Evolutionary conservation across 2,797 vertebrate genomes (phyloP).

Genomic region (Halcyon leucocephala): DNA sequence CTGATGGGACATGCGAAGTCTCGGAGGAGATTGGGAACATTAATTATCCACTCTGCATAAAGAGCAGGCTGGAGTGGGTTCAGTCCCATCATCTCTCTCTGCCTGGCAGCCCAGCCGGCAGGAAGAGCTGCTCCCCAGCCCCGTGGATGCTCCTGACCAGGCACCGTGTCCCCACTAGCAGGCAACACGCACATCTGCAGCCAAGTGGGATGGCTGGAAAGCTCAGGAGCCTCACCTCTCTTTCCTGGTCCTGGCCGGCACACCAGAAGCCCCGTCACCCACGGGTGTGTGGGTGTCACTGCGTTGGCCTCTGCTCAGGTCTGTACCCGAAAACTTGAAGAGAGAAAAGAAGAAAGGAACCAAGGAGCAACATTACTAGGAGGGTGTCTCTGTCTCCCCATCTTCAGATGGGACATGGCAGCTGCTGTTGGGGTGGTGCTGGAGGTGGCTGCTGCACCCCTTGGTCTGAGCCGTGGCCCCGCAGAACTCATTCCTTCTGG

Average conservation of each 20-base stretch:
- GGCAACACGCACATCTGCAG: accelerated
- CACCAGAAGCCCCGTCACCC: not conserved
- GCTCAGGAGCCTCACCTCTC: not conserved
- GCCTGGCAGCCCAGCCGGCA: not conserved
- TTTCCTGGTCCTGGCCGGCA: not conserved
- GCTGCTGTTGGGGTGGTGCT: not conserved
- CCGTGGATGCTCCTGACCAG: accelerated
- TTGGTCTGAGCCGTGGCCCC: not conserved
- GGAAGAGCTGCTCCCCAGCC: not conserved
- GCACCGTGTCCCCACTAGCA: accelerated
- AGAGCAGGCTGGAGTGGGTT: not conserved
- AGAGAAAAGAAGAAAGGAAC: not conserved
- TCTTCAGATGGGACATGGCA: not conserved
- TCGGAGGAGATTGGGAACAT: not conserved
- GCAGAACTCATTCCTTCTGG: not conserved
- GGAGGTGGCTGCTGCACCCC: not conserved
- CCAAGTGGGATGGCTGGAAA: not conserved
- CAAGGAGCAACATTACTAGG: accelerated
- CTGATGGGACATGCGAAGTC: accelerated
- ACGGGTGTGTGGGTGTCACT: accelerated
- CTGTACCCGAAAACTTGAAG: not conserved
- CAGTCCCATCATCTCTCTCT: not conserved
- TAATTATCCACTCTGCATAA: not conserved
- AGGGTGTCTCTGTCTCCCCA: not conserved
- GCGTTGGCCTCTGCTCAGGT: accelerated